phyloP scores from a whole-genome alignment of 2,113 vertebrate species.

The Lophochroa leadbeateri region DNA sequence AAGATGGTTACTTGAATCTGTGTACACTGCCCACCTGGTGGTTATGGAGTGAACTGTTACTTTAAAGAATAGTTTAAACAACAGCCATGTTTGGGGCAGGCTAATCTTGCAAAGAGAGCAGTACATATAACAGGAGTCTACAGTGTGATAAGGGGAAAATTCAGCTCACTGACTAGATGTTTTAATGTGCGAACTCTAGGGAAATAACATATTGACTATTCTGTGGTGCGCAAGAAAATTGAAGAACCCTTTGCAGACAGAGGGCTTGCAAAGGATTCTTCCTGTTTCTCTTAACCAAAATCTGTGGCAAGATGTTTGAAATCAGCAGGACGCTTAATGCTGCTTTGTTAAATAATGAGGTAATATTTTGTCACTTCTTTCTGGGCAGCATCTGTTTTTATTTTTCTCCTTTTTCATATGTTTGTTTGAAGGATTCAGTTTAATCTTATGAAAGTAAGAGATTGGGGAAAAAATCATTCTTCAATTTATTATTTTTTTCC shows the following conservation, averaged over 20 bases:
- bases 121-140: conserved; percentile 94
- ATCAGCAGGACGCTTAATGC: conserved; percentile 99
- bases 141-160: conserved; percentile 95
- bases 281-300: conserved; percentile 82
- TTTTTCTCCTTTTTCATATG: conserved; percentile 57
- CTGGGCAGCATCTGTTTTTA: conserved; percentile 76
- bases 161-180: conserved; percentile 90
- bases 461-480: conserved; percentile 12
- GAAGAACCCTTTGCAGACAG: conserved; percentile 82
- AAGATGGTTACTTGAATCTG: conserved; percentile 78
- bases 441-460: conserved; percentile 53
- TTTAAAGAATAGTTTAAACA: conserved; percentile 97
- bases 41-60: conserved; percentile 94
- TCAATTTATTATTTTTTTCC: conserved; percentile 68
- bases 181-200: conserved; percentile 98
- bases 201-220: conserved; percentile 97
- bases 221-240: conserved; percentile 85
- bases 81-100: conserved; percentile 99
- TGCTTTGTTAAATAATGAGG: conserved; percentile 99
- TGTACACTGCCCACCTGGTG: conserved; percentile 97
- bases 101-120: conserved; percentile 97
- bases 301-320: conserved; percentile 98
- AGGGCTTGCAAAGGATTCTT: conserved; percentile 84
- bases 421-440: conserved; percentile 68
- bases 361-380: conserved; percentile 89